These are phyloP conservation scores for Oxygymnocypris stewartii DNA, from an alignment of 2,113 vertebrate genomes.

Conservation along the genomic window DNA sequence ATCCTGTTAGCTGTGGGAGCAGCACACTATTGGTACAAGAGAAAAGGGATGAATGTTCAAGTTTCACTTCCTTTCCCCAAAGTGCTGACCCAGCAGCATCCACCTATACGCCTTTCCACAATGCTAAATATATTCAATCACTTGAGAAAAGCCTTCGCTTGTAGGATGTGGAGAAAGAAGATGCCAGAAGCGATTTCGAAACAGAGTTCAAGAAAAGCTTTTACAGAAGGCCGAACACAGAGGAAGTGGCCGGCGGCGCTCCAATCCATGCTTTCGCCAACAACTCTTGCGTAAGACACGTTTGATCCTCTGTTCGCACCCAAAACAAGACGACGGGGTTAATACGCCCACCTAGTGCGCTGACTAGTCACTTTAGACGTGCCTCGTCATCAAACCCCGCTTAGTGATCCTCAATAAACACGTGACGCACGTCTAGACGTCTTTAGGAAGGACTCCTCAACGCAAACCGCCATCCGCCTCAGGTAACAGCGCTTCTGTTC, in stretches of 20 bases:
- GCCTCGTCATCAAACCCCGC: too few relatives aligned
- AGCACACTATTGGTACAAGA: not conserved
- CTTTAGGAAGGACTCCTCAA: not conserved
- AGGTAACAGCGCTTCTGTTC: not conserved
- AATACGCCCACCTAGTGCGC: not conserved
- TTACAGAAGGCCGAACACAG: not conserved
- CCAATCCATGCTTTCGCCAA: not conserved
- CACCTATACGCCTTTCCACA: not conserved
- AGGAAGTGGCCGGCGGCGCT: not conserved
- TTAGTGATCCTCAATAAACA: not conserved
- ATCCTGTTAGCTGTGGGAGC: not conserved
- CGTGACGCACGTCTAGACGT: not conserved
- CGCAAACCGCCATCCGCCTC: not conserved
- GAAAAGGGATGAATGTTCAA: constrained; percentile 7
- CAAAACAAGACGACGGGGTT: not conserved
- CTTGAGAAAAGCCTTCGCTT: constrained; percentile 31
- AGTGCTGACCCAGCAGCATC: constrained; percentile 46
- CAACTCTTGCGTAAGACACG: not conserved
- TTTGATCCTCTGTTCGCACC: not conserved
- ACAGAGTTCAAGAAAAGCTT: constrained; percentile 1
- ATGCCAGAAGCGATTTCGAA: constrained; percentile 18
- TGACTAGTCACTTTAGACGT: not conserved
- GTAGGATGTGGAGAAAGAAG: constrained; percentile 27
- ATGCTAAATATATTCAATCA: constrained; percentile 41
- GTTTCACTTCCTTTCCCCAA: constrained; percentile 33